These are phyloP conservation scores for Orgyia antiqua DNA, from an alignment of 2,888 invertebrate genomes.

Conservation along the genomic window DNA sequence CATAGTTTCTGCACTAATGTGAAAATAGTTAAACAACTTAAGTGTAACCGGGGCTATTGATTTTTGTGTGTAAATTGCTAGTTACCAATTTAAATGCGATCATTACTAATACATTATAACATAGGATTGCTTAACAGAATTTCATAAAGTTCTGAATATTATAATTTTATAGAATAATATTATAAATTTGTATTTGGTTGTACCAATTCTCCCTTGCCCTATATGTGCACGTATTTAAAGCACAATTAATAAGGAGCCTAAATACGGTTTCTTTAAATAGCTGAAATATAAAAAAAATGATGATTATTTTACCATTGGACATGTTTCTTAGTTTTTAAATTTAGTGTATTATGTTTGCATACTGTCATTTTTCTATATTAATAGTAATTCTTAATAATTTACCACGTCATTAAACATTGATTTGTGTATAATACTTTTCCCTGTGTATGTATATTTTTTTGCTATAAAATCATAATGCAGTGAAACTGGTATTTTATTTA, in stretches of 20 bases:
- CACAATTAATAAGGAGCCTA: constrained; percentile 19
- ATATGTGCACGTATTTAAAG: constrained; percentile 27
- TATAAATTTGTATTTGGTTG: constrained; percentile 53
- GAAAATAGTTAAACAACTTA: constrained; percentile 27
- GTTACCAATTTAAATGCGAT: constrained; percentile 44
- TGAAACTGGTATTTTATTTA: constrained; percentile 60
- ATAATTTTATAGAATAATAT: constrained; percentile 61
- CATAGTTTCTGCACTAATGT: constrained; percentile 28
- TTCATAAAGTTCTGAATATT: no score
- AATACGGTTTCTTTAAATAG: no score
- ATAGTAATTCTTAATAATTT: no score
- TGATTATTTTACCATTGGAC: constrained; percentile 4
- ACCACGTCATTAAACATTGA: constrained; percentile 52
- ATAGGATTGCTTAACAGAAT: constrained; percentile 40
- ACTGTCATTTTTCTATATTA: constrained; percentile 26
- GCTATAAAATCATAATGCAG: constrained; percentile 76
- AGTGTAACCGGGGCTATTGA: constrained; percentile 25
- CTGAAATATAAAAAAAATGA: no score
- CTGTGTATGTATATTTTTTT: constrained; percentile 73
- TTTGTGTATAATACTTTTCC: constrained; percentile 70
- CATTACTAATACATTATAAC: constrained; percentile 24
- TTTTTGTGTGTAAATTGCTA: constrained; percentile 38
- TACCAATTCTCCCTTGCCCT: constrained; percentile 52
- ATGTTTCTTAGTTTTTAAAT: constrained; percentile 15
- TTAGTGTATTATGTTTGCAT: constrained; percentile 22